A percentile compares a stretch with the other conserved stretches of the same genome.
These are phyloP conservation scores for Pemphigus obesinymphae DNA, from an alignment of 1,140 invertebrate species.

Conservation along the genomic window DNA sequence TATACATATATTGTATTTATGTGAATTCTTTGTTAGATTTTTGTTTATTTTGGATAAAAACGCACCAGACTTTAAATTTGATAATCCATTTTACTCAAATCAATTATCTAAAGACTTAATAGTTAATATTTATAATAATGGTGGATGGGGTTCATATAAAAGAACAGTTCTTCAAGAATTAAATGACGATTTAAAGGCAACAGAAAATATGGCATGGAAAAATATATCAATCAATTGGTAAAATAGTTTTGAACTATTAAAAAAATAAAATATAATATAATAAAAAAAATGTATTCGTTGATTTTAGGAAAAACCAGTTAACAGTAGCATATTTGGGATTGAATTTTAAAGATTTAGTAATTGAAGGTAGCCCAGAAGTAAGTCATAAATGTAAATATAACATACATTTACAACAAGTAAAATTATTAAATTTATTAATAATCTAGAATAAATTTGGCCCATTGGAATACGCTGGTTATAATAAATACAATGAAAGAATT, in stretches of 20 bases:
- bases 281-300: background rate
- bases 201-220: background rate
- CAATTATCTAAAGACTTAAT: conserved; percentile 68
- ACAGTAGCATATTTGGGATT: background rate
- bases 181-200: background rate
- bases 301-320: background rate
- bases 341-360: background rate
- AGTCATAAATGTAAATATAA: background rate
- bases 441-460: conserved; percentile 23
- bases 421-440: too few species aligned
- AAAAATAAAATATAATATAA: too few species aligned
- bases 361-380: background rate
- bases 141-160: conserved; percentile 71
- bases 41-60: conserved; percentile 62
- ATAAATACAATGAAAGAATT: background rate
- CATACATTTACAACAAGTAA: background rate
- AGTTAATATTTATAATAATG: conserved; percentile 70
- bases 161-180: background rate
- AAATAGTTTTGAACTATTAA: too few species aligned
- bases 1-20: background rate
- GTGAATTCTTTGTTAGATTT: conserved; percentile 51
- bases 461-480: background rate
- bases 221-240: background rate
- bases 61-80: conserved; percentile 61
- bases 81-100: conserved; percentile 59